Evolutionary conservation across 2,113 vertebrate species (phyloP).

Genomic region (Microcebus griseorufus): DNA sequence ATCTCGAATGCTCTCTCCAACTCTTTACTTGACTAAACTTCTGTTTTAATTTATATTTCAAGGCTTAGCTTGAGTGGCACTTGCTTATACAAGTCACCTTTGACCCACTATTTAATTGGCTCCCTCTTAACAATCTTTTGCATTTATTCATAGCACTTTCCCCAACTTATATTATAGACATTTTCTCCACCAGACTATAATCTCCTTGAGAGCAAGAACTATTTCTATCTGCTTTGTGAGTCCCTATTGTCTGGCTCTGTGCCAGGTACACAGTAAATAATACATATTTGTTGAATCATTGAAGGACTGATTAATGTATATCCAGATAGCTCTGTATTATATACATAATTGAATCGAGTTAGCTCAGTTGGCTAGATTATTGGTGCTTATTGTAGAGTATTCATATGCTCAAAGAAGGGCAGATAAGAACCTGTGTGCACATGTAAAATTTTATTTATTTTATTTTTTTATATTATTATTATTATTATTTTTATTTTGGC

Average conservation of each 20-base stretch:
- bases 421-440: not conserved
- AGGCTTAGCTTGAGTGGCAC: not conserved
- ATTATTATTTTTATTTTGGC: too few species aligned
- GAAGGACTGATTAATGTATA: not conserved
- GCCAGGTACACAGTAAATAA: not conserved
- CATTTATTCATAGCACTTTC: not conserved
- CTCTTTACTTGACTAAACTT: not conserved
- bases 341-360: not conserved
- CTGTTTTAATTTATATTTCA: conserved; percentile 18
- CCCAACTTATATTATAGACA: not conserved
- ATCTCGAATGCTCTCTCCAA: not conserved
- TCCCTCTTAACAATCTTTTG: not conserved
- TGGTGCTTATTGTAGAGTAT: not conserved
- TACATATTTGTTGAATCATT: not conserved
- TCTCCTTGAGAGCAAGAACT: not conserved
- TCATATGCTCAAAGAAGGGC: not conserved
- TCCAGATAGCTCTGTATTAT: not conserved
- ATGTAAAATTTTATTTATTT: not conserved
- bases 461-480: too few species aligned
- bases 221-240: not conserved
- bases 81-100: not conserved
- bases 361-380: not conserved
- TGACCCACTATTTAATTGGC: not conserved
- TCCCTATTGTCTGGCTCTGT: not conserved
- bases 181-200: not conserved